These are phyloP conservation scores for Colletes collaris DNA, from an alignment of 2,888 invertebrate species.

Conservation along the genomic window DNA sequence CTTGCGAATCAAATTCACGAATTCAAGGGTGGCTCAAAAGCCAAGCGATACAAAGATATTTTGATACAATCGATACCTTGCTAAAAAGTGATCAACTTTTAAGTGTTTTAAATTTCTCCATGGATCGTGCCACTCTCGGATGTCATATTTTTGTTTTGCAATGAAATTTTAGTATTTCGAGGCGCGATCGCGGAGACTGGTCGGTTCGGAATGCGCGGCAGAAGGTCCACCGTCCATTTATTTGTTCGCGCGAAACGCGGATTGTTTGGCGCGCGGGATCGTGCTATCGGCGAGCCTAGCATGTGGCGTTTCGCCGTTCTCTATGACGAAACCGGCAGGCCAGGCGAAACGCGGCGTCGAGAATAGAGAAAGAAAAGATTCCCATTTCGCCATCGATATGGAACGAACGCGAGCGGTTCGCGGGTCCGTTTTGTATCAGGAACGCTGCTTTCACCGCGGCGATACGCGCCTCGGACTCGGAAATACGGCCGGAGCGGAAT, in stretches of 20 bases:
- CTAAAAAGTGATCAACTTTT: no score
- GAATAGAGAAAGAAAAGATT: conserved; percentile 60
- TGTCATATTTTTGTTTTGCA: no score
- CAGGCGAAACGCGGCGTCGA: conserved; percentile 48
- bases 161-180: no score
- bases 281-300: conserved; percentile 18
- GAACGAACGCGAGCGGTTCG: conserved; percentile 37
- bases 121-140: no score
- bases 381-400: conserved; percentile 60
- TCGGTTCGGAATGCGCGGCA: neutral
- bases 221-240: neutral
- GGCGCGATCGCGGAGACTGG: no score
- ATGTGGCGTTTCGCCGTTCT: conserved; percentile 54
- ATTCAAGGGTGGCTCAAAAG: no score
- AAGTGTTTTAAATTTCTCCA: no score
- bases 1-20: no score
- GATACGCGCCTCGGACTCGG: neutral
- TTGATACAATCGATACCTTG: no score
- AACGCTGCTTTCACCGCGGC: conserved; percentile 43
- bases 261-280: conserved; percentile 21
- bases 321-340: conserved; percentile 57
- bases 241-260: conserved; percentile 26
- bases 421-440: conserved; percentile 39
- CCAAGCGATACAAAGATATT: no score
- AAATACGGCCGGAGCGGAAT: conserved; percentile 24